phyloP scores from a whole-genome alignment of 2,113 vertebrate species.

The Clarias batrachus region DNA sequence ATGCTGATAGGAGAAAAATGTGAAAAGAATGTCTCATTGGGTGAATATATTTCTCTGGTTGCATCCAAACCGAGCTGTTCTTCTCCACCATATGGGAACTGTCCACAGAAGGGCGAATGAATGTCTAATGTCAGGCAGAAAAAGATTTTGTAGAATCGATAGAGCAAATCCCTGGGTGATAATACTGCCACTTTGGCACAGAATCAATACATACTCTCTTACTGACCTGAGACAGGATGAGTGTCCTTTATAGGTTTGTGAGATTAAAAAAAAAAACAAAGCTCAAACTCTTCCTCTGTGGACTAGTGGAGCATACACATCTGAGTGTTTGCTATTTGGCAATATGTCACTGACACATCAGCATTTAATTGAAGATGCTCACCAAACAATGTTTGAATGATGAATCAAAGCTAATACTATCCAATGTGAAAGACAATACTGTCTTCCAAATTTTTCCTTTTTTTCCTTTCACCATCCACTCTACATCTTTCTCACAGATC shows the following conservation, averaged over 20 bases:
- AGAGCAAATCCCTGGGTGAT: conserved; percentile 19
- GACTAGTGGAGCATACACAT: too few relatives aligned
- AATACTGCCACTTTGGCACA: conserved; percentile 26
- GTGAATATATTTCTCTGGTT: not conserved
- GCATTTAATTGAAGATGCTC: too few relatives aligned
- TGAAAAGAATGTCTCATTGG: not conserved
- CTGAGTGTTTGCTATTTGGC: too few relatives aligned
- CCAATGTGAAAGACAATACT: too few relatives aligned
- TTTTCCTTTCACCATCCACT: too few relatives aligned
- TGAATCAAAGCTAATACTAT: too few relatives aligned
- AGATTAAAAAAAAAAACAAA: not conserved
- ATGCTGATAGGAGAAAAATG: not conserved
- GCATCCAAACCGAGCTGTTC: not conserved
- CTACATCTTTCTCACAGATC: too few relatives aligned
- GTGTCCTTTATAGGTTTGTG: not conserved
- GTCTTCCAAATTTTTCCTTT: too few relatives aligned
- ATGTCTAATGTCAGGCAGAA: not conserved
- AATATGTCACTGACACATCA: too few relatives aligned
- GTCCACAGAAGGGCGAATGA: not conserved
- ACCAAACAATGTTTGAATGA: too few relatives aligned
- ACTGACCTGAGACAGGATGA: not conserved
- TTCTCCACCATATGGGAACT: not conserved
- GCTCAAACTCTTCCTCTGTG: not conserved
- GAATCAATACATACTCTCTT: conserved; percentile 36
- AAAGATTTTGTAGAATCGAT: conserved; percentile 21